phyloP scores from a whole-genome alignment of 2,888 invertebrate species.

The Ochlodes sylvanus region DNA sequence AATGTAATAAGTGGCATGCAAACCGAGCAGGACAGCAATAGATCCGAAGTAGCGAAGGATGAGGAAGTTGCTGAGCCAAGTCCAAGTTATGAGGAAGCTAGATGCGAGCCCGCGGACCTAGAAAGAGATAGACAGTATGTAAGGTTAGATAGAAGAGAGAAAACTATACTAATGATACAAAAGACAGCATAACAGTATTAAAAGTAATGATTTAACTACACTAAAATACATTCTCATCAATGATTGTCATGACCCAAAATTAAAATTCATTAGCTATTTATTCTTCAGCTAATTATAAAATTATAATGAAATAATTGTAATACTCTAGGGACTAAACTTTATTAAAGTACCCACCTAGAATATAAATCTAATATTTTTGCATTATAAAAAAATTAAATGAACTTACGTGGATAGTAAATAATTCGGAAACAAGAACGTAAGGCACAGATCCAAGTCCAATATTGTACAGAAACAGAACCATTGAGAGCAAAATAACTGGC shows the following conservation, averaged over 20 bases:
- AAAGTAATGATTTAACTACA: too few relatives aligned
- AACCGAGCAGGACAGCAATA: conserved; percentile 66
- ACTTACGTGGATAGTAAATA: conserved; percentile 77
- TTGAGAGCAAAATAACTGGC: conserved; percentile 69
- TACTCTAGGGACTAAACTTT: too few relatives aligned
- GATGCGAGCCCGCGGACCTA: conserved; percentile 77
- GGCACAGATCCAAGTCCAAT: conserved; percentile 80
- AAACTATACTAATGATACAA: not conserved
- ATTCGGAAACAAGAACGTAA: conserved; percentile 74
- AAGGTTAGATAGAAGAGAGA: not conserved
- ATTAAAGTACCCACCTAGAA: too few relatives aligned
- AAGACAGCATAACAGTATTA: not conserved
- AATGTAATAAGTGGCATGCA: conserved; percentile 75
- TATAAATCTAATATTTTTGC: not conserved
- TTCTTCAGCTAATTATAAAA: too few relatives aligned
- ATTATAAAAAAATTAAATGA: conserved; percentile 23
- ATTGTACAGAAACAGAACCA: conserved; percentile 74
- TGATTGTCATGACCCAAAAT: too few relatives aligned
- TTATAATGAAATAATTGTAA: too few relatives aligned
- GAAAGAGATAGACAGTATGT: conserved; percentile 10
- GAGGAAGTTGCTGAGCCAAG: conserved; percentile 77
- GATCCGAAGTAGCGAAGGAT: conserved; percentile 75
- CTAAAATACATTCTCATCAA: too few relatives aligned
- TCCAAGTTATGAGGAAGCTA: conserved; percentile 76
- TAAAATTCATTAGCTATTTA: too few relatives aligned